Percentiles rank a stretch among this genome's conserved stretches.
phyloP scores from a whole-genome alignment of 2,888 invertebrate genomes.

The Drosophila quinaria region DNA sequence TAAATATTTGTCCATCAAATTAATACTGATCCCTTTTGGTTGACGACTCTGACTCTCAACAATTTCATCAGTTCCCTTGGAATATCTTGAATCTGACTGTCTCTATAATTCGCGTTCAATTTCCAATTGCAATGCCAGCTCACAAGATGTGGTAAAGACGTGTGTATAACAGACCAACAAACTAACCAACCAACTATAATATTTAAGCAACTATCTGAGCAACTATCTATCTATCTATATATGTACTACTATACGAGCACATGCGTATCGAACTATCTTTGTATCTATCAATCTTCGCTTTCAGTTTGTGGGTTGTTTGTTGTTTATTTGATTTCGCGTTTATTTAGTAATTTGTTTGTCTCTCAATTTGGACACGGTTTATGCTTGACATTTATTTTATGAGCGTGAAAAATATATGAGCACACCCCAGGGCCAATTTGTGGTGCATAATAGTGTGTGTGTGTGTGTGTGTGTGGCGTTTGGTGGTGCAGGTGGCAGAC shows the following conservation, averaged over 20 bases:
- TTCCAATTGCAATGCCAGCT: conserved; percentile 15
- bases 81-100: background rate
- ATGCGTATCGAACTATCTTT: background rate
- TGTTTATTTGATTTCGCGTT: conserved; percentile 58
- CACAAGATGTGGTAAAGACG: conserved; percentile 1
- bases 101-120: conserved; percentile 9
- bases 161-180: conserved; percentile 1
- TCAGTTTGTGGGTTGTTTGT: conserved; percentile 15
- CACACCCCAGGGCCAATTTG: conserved; percentile 18
- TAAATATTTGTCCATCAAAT: background rate
- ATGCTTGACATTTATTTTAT: conserved; percentile 80
- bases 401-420: conserved; percentile 76
- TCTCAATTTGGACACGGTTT: conserved; percentile 74
- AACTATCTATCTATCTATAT: conserved; percentile 5
- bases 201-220: conserved; percentile 16
- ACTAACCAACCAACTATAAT: conserved; percentile 5
- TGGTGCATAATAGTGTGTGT: background rate
- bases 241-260: background rate
- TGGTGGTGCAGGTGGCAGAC: conserved; percentile 43
- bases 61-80: background rate
- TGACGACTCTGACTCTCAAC: background rate
- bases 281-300: conserved; percentile 16
- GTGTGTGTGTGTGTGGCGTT: conserved; percentile 8
- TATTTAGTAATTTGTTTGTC: conserved; percentile 78
- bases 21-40: background rate